phyloP scores from a whole-genome alignment of 2,888 invertebrate species.

The Sussaba pulchella region DNA sequence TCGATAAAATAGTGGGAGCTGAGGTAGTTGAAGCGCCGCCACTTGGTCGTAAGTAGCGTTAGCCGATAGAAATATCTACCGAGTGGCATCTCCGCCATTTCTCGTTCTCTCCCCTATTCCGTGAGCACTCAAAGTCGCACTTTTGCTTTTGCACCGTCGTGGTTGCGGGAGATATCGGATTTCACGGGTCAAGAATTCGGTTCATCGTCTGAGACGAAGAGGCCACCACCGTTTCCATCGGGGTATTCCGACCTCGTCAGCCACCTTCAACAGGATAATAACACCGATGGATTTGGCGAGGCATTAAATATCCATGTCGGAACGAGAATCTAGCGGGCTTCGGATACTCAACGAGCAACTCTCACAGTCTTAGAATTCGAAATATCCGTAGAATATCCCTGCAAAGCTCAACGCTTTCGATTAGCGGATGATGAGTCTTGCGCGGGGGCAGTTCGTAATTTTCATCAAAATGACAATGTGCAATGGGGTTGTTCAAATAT shows the following conservation, averaged over 20 bases:
- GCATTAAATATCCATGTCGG: conserved; percentile 67
- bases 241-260: conserved; percentile 43
- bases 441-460: neutral
- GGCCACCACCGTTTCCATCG: conserved; percentile 25
- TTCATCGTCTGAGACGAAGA: conserved; percentile 64
- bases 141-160: conserved; percentile 32
- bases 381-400: conserved; percentile 22
- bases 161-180: conserved; percentile 68
- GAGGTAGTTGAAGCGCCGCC: conserved; percentile 33
- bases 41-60: conserved; percentile 46
- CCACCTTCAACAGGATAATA: conserved; percentile 64
- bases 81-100: conserved; percentile 25
- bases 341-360: conserved; percentile 1
- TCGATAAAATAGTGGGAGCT: conserved; percentile 24
- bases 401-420: conserved; percentile 12
- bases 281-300: conserved; percentile 65
- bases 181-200: conserved; percentile 65
- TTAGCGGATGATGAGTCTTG: conserved; percentile 9
- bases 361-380: conserved; percentile 20
- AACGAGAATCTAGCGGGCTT: conserved; percentile 14
- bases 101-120: conserved; percentile 15
- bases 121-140: conserved; percentile 12
- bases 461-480: neutral
- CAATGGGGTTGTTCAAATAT: neutral
- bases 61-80: conserved; percentile 47